Conservation (phyloP, 2,113 vertebrate species). For the Sylvilagus bachmani region DNA sequence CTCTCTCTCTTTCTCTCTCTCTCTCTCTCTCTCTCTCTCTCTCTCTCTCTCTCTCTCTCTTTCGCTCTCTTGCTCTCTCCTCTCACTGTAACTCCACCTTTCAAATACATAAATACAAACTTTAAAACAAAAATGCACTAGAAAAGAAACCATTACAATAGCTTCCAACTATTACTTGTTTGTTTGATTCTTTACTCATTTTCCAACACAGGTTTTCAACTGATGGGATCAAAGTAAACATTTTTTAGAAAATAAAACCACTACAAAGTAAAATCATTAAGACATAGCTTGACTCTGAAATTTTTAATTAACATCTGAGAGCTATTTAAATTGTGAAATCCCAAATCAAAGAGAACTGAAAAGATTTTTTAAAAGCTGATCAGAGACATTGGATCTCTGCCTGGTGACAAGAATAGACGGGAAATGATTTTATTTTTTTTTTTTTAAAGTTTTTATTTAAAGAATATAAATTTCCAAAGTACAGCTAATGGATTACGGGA, state of each 20-base stretch:
- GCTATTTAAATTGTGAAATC: slow-evolving; percentile 54
- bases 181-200: not conserved
- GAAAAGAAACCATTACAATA: not conserved
- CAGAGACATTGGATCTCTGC: not conserved
- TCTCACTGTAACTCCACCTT: too few species aligned
- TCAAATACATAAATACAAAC: too few species aligned
- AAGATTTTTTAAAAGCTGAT: not conserved
- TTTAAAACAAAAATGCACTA: not conserved
- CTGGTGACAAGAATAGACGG: not conserved
- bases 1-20: too few species aligned
- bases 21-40: too few species aligned
- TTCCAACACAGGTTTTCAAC: not conserved
- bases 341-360: slow-evolving; percentile 46
- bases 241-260: slow-evolving; percentile 56
- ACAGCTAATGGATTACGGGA: too few species aligned
- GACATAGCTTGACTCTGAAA: not conserved
- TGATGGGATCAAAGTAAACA: not conserved
- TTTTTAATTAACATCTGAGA: slow-evolving; percentile 20
- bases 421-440: too few species aligned
- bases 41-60: too few species aligned
- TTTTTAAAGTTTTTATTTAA: too few species aligned
- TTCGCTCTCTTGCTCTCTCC: too few species aligned
- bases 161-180: not conserved
- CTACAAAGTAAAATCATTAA: slow-evolving; percentile 35
- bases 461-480: too few species aligned